phyloP scores from a whole-genome alignment of 2,113 vertebrate species.

The Pristiophorus japonicus region DNA sequence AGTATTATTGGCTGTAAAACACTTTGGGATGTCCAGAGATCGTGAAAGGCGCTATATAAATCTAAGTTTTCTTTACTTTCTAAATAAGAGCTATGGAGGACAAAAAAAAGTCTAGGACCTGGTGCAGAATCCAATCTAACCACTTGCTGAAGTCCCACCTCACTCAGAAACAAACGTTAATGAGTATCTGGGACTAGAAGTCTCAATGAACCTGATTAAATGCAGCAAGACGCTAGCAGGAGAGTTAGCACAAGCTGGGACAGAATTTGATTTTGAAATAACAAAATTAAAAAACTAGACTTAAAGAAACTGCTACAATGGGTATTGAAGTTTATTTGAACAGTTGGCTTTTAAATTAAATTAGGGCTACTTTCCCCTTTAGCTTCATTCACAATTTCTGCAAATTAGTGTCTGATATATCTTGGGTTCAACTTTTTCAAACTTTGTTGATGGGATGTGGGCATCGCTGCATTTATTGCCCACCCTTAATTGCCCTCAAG shows the following conservation, averaged over 20 bases:
- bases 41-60: background rate
- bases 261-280: background rate
- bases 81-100: background rate
- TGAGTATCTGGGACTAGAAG: background rate
- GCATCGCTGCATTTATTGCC: too few relatives aligned
- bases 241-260: background rate
- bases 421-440: background rate
- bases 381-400: background rate
- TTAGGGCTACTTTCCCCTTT: background rate
- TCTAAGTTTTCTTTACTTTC: background rate
- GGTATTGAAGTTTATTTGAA: background rate
- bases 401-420: background rate
- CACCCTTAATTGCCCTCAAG: too few relatives aligned
- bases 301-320: background rate
- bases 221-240: background rate
- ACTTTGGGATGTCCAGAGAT: background rate
- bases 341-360: background rate
- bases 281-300: background rate
- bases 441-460: too few relatives aligned
- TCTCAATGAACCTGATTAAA: too few relatives aligned
- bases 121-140: background rate
- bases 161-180: background rate
- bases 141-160: background rate
- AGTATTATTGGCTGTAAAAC: background rate
- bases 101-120: background rate